phyloP scores from a whole-genome alignment of 2,888 invertebrate genomes.

The Lymantria dispar region DNA sequence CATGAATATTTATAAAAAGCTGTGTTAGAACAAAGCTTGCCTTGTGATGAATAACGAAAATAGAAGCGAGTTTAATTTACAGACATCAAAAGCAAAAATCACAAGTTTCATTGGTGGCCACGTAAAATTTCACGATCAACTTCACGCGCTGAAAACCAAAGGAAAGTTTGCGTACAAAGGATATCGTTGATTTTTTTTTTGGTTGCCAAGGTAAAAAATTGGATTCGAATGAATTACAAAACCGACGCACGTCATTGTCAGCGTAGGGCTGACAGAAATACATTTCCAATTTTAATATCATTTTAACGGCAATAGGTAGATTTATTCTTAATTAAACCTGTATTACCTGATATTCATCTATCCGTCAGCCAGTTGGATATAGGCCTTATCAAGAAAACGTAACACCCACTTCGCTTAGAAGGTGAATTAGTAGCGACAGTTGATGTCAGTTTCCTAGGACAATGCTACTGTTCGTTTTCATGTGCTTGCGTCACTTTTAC shows the following conservation, averaged over 20 bases:
- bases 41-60: slow-evolving; percentile 48
- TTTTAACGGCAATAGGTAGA: no score
- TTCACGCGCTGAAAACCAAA: slow-evolving; percentile 72
- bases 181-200: slow-evolving; percentile 65
- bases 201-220: slow-evolving; percentile 52
- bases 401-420: no score
- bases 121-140: slow-evolving; percentile 65
- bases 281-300: no score
- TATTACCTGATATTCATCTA: no score
- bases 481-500: no score
- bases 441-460: no score
- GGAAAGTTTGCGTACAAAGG: slow-evolving; percentile 69
- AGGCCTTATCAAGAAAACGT: no score
- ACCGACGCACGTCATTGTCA: slow-evolving; percentile 46
- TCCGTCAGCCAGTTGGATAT: no score
- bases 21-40: slow-evolving; percentile 30
- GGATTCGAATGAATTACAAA: slow-evolving; percentile 71
- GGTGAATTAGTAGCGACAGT: no score
- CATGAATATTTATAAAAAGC: slow-evolving; percentile 36
- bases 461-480: no score
- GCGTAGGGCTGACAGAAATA: slow-evolving; percentile 47
- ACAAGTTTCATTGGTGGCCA: slow-evolving; percentile 62
- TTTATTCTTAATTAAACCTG: no score
- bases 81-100: slow-evolving; percentile 68
- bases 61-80: slow-evolving; percentile 51